Evolutionary conservation across 2,888 invertebrate genomes (phyloP).

Genomic region (Marronus borbonicus): DNA sequence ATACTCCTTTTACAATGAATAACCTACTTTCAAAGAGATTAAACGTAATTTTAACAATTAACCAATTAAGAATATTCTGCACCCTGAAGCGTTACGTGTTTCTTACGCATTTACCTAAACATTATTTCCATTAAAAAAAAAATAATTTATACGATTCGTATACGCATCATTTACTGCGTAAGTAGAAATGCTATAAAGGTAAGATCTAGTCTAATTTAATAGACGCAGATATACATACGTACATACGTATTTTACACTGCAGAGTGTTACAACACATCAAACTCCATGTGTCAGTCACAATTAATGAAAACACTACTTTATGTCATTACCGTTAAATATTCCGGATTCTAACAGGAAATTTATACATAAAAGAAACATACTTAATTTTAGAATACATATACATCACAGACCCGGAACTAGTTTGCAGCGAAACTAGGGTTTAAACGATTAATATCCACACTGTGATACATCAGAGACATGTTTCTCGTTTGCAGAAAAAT

Average conservation of each 20-base stretch:
- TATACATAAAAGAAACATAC: background rate
- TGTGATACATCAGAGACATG: background rate
- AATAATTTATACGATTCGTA: background rate
- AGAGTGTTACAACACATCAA: background rate
- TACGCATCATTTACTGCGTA: background rate
- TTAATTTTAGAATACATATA: background rate
- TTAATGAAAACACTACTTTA: conserved; percentile 6
- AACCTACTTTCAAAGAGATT: too few species aligned
- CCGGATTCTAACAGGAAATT: background rate
- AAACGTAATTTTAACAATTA: too few species aligned
- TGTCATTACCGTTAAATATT: background rate
- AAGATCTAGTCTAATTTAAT: too few species aligned
- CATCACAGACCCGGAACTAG: conserved; percentile 1
- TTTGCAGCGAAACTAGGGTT: background rate
- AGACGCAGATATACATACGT: too few species aligned
- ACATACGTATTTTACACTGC: background rate
- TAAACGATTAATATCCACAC: background rate
- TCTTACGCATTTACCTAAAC: conserved; percentile 5
- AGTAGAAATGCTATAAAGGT: background rate
- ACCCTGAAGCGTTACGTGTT: too few species aligned
- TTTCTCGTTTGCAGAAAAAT: background rate
- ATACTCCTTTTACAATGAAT: too few species aligned
- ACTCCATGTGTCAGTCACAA: background rate
- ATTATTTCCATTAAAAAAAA: background rate
- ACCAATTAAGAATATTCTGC: too few species aligned